Conservation (phyloP, 2,797 vertebrate species). For the Danio kyathit region DNA sequence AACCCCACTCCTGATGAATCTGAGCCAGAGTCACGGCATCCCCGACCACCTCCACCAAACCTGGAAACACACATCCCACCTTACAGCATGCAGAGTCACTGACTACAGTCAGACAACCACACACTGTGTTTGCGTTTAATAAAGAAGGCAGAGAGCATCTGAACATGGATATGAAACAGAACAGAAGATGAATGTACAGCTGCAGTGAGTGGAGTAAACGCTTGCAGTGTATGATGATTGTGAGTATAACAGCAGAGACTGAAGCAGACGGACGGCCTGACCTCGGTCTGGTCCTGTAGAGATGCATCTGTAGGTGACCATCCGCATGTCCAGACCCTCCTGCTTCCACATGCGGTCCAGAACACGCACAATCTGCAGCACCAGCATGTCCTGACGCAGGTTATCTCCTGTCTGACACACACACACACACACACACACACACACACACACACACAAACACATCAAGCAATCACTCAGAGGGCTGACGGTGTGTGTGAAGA, state of each 20-base stretch:
- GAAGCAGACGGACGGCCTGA: constrained; percentile 63
- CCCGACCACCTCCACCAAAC: constrained; percentile 93
- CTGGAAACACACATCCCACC: too few relatives aligned
- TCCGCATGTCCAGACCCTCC: constrained; percentile 91
- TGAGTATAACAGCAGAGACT: background rate
- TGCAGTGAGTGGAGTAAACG: background rate
- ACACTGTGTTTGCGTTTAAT: too few relatives aligned
- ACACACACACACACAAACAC: too few relatives aligned
- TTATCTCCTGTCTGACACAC: constrained; percentile 87
- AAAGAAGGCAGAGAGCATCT: too few relatives aligned
- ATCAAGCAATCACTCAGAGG: too few relatives aligned
- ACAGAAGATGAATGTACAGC: too few relatives aligned
- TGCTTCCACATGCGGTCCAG: constrained; percentile 94
- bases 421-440: too few relatives aligned
- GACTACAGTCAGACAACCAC: constrained; percentile 7
- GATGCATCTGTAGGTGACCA: constrained; percentile 94
- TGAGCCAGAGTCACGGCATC: constrained; percentile 91
- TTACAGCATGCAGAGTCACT: too few relatives aligned
- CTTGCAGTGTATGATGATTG: too few relatives aligned
- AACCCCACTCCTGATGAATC: constrained; percentile 93
- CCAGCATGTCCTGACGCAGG: constrained; percentile 94
- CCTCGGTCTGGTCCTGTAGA: constrained; percentile 87
- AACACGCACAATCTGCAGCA: constrained; percentile 90
- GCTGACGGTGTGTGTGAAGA: too few relatives aligned
- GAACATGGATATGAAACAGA: fast-evolving